phyloP scores from a whole-genome alignment of 2,113 vertebrate genomes.

The Paramormyrops kingsleyae region DNA sequence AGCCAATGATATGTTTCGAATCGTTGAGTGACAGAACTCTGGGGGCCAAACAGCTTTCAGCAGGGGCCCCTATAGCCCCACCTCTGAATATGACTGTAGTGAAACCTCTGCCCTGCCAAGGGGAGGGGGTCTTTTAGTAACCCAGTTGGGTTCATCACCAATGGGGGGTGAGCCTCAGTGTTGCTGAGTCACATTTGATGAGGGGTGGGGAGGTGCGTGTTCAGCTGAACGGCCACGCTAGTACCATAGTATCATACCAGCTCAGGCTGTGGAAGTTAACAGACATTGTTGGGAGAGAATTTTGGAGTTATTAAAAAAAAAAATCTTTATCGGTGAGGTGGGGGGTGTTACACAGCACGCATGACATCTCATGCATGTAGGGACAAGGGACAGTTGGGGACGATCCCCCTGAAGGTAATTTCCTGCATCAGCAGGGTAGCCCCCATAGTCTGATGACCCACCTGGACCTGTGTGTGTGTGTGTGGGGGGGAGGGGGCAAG shows the following conservation, averaged over 20 bases:
- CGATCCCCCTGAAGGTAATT: constrained; percentile 62
- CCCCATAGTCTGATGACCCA: constrained; percentile 48
- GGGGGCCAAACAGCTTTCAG: not conserved
- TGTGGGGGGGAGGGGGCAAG: constrained; percentile 38
- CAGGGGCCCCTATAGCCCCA: not conserved
- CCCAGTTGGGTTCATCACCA: not conserved
- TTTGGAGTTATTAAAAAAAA: not conserved
- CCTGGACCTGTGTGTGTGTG: not conserved
- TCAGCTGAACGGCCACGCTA: not conserved
- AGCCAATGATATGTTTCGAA: not conserved
- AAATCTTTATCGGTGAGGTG: not conserved
- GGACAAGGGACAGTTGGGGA: constrained; percentile 32
- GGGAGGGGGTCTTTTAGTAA: not conserved
- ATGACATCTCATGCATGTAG: constrained; percentile 12
- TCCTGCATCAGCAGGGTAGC: constrained; percentile 62
- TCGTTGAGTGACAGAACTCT: not conserved
- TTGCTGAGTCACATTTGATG: not conserved
- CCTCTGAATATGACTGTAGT: not conserved
- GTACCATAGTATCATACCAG: not conserved
- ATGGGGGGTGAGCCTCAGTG: not conserved
- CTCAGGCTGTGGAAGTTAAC: not conserved
- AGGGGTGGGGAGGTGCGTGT: not conserved
- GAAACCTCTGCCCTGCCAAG: not conserved
- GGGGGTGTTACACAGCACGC: not conserved
- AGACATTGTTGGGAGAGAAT: not conserved